Evolutionary conservation across 2,113 vertebrate genomes (phyloP).

Genomic region (Alligator sinensis): DNA sequence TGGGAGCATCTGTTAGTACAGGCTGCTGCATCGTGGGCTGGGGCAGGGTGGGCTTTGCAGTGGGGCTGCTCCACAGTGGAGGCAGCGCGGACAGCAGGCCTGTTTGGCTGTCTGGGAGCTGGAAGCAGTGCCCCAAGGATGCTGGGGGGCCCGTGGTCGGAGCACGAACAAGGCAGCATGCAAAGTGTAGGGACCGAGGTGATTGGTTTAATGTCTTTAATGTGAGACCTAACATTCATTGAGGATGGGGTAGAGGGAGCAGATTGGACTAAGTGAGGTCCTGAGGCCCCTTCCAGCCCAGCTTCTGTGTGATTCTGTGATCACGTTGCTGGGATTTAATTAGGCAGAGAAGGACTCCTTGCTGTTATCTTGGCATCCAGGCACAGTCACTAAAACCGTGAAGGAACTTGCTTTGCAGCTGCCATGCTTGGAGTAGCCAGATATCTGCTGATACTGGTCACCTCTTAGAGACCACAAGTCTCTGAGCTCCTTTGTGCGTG

Average conservation of each 20-base stretch:
- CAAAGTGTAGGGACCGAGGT: not conserved
- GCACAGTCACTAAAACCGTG: accelerated
- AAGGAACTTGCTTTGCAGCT: not conserved
- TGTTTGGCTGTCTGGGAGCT: no score
- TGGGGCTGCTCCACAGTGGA: no score
- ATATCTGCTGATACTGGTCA: not conserved
- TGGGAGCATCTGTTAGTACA: no score
- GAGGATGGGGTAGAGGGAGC: not conserved
- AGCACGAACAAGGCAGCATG: accelerated
- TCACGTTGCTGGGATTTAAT: no score
- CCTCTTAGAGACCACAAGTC: not conserved
- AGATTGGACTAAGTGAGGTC: not conserved
- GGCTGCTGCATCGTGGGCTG: no score
- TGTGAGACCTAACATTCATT: no score
- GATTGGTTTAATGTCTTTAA: accelerated
- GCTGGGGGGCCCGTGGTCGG: not conserved
- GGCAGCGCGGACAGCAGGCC: no score
- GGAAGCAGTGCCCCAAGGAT: not conserved
- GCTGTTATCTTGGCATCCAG: not conserved
- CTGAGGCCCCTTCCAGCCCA: not conserved
- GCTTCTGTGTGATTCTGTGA: accelerated
- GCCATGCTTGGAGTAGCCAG: not conserved
- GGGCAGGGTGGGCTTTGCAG: no score
- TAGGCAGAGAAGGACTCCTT: no score
- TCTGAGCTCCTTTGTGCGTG: not conserved